Evolutionary conservation across 2,113 vertebrate genomes (phyloP).

Genomic region (Pionites leucogaster): DNA sequence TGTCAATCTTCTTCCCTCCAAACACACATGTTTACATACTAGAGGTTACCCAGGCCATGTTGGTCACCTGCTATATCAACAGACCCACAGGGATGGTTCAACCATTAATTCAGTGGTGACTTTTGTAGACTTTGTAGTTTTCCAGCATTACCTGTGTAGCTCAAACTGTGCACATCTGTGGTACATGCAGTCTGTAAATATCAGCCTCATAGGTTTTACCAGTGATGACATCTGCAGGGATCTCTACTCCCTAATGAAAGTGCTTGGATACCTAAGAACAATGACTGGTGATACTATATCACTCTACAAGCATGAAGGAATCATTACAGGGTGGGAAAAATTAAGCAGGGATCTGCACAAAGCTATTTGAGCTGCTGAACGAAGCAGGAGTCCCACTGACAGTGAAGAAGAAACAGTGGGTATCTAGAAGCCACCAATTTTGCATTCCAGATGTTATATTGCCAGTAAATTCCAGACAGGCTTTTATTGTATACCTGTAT

Average conservation of each 20-base stretch:
- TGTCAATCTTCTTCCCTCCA: background rate
- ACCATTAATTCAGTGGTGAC: background rate
- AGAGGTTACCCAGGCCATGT: background rate
- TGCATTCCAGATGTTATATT: background rate
- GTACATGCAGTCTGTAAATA: background rate
- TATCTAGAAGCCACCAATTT: background rate
- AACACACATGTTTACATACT: background rate
- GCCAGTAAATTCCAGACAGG: background rate
- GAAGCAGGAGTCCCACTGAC: background rate
- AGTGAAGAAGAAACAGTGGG: background rate
- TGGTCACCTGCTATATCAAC: background rate
- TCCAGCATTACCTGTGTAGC: background rate
- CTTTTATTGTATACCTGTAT: background rate
- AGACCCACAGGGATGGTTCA: background rate
- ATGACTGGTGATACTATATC: background rate
- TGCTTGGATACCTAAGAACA: background rate
- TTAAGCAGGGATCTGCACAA: background rate
- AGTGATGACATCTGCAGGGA: background rate
- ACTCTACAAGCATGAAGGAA: background rate
- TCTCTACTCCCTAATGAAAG: background rate
- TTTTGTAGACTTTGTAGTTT: background rate
- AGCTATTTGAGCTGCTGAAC: background rate
- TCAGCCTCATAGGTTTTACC: accelerated
- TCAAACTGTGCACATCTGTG: background rate
- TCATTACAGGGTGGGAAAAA: background rate